These are phyloP conservation scores for Caiman crocodilus DNA, from an alignment of 2,797 vertebrate genomes.

Conservation along the genomic window DNA sequence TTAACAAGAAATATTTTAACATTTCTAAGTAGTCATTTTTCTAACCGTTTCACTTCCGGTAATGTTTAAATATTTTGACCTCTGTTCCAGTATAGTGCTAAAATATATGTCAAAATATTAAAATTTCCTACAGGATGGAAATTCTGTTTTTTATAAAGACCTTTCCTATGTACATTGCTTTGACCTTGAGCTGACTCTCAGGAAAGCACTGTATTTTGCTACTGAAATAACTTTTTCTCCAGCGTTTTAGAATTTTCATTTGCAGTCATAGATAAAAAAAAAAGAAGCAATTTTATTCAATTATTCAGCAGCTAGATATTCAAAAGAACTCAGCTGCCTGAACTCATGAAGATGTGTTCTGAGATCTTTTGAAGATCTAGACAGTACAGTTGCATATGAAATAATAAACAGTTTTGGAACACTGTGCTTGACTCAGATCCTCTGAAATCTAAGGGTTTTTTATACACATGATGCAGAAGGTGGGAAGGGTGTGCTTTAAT, in stretches of 20 bases:
- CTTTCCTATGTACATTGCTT: background rate
- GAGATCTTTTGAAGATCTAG: no score
- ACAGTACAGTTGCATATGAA: no score
- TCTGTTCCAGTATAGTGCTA: background rate
- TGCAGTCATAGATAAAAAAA: background rate
- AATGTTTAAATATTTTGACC: background rate
- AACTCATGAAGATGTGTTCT: no score
- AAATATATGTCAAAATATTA: background rate
- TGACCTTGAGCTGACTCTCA: background rate
- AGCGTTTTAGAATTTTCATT: background rate
- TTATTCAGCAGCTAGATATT: background rate
- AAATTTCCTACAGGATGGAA: accelerated
- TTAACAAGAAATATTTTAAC: background rate
- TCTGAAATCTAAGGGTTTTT: no score
- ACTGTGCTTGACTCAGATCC: no score
- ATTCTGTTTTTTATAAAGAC: background rate
- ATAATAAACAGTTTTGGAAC: no score
- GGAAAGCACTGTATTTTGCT: background rate
- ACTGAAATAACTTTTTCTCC: background rate
- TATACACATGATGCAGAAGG: no score
- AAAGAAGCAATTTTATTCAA: no score
- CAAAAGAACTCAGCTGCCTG: background rate
- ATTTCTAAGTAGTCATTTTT: background rate
- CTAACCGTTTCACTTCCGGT: background rate
- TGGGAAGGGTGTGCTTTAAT: no score